Evolutionary conservation across 2,797 vertebrate genomes (phyloP).

Genomic region (Erethizon dorsatum): DNA sequence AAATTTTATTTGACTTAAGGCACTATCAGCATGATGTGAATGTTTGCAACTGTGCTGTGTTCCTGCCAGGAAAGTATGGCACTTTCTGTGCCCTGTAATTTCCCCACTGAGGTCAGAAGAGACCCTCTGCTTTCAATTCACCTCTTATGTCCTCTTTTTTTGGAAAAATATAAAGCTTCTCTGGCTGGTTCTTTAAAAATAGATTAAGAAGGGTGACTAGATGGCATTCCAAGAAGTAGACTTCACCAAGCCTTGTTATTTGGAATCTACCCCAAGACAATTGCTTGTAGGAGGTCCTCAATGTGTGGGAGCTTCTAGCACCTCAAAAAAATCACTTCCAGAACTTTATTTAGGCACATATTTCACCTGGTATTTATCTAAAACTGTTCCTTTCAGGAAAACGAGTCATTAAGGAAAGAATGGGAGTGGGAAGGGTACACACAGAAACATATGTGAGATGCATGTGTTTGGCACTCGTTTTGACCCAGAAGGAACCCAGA

Average conservation of each 20-base stretch:
- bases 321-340: slow-evolving; percentile 80
- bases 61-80: slow-evolving; percentile 18
- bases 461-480: slow-evolving; percentile 68
- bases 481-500: slow-evolving; percentile 44
- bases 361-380: slow-evolving; percentile 82
- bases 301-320: slow-evolving; percentile 80
- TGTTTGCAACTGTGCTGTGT: not conserved
- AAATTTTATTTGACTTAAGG: slow-evolving; percentile 66
- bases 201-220: slow-evolving; percentile 71
- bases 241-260: slow-evolving; percentile 66
- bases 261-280: slow-evolving; percentile 69
- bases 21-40: not conserved
- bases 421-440: slow-evolving; percentile 56
- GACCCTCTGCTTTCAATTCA: slow-evolving; percentile 38
- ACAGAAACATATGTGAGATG: slow-evolving; percentile 74
- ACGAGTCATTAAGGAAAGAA: slow-evolving; percentile 69
- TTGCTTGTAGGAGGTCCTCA: slow-evolving; percentile 74
- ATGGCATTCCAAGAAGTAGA: slow-evolving; percentile 65
- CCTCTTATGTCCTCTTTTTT: slow-evolving; percentile 13
- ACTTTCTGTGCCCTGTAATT: not conserved
- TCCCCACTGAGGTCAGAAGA: not conserved
- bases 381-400: slow-evolving; percentile 74
- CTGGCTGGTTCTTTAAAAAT: slow-evolving; percentile 54
- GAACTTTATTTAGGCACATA: slow-evolving; percentile 67
- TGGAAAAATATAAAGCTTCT: not conserved